Base-by-base conservation (phyloP, 2,797 vertebrate genomes). In the Acanthurus tractus region DNA sequence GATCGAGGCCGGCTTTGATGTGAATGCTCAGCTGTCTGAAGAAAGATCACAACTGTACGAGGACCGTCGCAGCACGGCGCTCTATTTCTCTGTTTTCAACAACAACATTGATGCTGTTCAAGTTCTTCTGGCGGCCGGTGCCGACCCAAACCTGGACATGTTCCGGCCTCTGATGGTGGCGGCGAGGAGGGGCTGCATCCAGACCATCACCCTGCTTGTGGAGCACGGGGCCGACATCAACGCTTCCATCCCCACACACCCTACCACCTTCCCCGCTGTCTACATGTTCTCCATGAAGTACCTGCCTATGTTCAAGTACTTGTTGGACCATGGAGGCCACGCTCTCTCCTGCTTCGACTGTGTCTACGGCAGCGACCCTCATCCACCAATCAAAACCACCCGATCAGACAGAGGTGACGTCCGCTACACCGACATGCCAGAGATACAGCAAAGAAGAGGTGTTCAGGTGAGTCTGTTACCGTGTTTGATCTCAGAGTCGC, bases 271-370 rank as follows among this genome's bases (percentile, higher is more conserved):
- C 91, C 98, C 98, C 0, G 96, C 96, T 2, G 92, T 96, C 48
- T 94, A 98, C 84, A 96, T 99, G 96, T 98, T 99, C 92, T 94
- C 96, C 18, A 96, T 98, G 96, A 97, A 97, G 90, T 96, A 96
- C 81, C 94, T 98, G 66, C 70, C 94, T 0, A 79, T 99, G 93
- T 94, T 99, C 76, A 98, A 98, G 84, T 97, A 96, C 82, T 90
- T 99, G 68, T 92, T 99, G 87, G 97, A 98, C 93, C 92, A 96
- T 0, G 98, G 97, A 59, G 97, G 96, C 23, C 90, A 97, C 0
- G 97, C 96, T 12, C 75, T 83, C 13, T 91, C 97, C 54, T 99
- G 98, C 90, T 99, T 99, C 55, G 85, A 89, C 18, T 99, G 98
- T 57, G 56, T 81, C 7, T 96, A 97, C 0, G 97, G 97, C 23